These are phyloP conservation scores for Eptesicus fuscus DNA, from an alignment of 2,113 vertebrate genomes.

Conservation along the genomic window DNA sequence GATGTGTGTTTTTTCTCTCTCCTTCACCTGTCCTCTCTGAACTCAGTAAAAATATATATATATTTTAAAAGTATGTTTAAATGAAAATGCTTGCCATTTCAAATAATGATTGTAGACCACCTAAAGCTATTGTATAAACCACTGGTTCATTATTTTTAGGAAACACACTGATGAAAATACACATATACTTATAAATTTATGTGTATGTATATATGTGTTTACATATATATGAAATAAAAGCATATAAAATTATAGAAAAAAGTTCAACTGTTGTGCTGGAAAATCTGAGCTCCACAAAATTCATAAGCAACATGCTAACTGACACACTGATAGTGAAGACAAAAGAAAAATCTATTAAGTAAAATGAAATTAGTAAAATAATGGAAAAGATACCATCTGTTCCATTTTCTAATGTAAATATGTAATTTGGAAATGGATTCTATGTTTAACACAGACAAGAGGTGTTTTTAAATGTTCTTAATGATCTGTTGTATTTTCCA, in stretches of 20 bases:
- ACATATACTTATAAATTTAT: neutral
- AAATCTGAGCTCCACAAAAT: neutral
- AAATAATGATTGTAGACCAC: neutral
- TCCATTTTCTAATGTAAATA: slow-evolving; percentile 29
- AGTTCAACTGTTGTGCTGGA: neutral
- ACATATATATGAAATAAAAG: neutral
- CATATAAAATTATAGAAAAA: neutral
- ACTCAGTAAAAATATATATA: no score
- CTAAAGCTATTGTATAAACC: neutral
- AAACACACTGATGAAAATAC: neutral
- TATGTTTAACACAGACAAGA: neutral
- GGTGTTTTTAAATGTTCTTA: neutral
- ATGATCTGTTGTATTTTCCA: neutral
- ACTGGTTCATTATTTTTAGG: neutral
- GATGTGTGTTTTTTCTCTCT: no score
- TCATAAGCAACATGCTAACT: neutral
- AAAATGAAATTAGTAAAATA: neutral
- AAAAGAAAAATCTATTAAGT: slow-evolving; percentile 32
- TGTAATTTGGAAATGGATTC: neutral
- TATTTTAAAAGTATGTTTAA: neutral
- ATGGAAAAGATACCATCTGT: neutral
- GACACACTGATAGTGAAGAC: neutral
- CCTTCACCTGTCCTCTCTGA: no score
- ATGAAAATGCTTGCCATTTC: neutral
- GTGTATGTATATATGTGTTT: neutral